phyloP scores from a whole-genome alignment of 2,797 vertebrate species.

The Hirundo rustica region DNA sequence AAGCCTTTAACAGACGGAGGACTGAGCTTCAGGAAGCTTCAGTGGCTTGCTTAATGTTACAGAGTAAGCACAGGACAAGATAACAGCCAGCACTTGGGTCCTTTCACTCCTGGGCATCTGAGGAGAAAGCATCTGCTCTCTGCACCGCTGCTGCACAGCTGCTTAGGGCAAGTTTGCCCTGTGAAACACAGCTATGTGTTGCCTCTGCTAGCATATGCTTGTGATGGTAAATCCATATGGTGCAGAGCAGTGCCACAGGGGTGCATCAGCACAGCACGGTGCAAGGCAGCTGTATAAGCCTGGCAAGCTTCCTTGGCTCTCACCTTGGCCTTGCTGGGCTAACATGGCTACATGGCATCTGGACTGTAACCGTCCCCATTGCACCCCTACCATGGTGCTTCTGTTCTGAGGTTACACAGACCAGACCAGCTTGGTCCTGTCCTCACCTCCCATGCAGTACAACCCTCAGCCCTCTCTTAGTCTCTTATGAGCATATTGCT shows the following conservation, averaged over 20 bases:
- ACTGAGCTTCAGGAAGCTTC: neutral
- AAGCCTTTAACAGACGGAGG: neutral
- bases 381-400: neutral
- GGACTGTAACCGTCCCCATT: neutral
- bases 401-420: neutral
- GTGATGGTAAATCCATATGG: accelerated
- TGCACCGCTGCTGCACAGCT: slow-evolving; percentile 25
- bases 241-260: neutral
- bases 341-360: neutral
- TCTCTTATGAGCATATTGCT: neutral
- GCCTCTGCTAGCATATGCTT: neutral
- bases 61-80: neutral
- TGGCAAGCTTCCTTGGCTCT: neutral
- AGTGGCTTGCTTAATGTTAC: slow-evolving; percentile 10
- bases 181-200: neutral
- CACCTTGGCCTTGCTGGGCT: neutral
- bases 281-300: neutral
- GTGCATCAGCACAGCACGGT: neutral
- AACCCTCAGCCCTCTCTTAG: neutral
- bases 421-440: neutral
- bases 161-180: neutral
- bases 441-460: neutral
- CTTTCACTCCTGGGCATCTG: neutral
- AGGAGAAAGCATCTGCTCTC: neutral
- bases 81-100: neutral